Conservation (phyloP, 1,140 invertebrate genomes). For the Leguminivora glycinivorella region DNA sequence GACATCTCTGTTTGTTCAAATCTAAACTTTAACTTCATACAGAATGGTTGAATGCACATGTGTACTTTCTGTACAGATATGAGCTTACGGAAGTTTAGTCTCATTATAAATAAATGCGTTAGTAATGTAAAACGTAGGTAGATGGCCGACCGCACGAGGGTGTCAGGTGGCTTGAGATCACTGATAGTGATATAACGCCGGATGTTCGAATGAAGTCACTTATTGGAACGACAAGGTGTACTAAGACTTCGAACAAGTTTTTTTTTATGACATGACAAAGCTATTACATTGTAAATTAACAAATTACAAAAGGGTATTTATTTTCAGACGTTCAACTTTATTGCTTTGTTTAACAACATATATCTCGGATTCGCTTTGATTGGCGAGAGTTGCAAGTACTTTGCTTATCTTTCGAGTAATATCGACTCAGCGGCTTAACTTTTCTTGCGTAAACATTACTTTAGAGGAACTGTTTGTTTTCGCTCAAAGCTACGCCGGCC, state of each 20-base stretch:
- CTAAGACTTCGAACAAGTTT: background rate
- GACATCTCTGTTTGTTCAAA: background rate
- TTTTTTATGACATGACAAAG: background rate
- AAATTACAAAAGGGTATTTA: constrained; percentile 24
- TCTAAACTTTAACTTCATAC: background rate
- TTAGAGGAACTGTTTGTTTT: constrained; percentile 24
- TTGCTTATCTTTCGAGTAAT: constrained; percentile 11
- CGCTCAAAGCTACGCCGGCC: background rate
- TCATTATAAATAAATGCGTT: constrained; percentile 27
- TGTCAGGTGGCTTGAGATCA: constrained; percentile 60
- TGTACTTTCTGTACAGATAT: background rate
- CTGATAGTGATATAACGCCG: constrained; percentile 47
- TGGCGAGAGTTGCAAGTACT: background rate
- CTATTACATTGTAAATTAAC: no score
- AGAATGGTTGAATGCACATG: background rate
- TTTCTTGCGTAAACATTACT: constrained; percentile 5
- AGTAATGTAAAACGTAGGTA: constrained; percentile 29
- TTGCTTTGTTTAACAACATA: background rate
- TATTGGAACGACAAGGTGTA: constrained; percentile 41
- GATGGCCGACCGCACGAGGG: constrained; percentile 37
- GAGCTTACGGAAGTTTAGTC: background rate
- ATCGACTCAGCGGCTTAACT: background rate
- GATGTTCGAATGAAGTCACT: constrained; percentile 44
- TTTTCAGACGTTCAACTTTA: background rate
- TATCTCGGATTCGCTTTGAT: background rate